Conservation (phyloP, 2,113 vertebrate species). For the Hucho hucho region DNA sequence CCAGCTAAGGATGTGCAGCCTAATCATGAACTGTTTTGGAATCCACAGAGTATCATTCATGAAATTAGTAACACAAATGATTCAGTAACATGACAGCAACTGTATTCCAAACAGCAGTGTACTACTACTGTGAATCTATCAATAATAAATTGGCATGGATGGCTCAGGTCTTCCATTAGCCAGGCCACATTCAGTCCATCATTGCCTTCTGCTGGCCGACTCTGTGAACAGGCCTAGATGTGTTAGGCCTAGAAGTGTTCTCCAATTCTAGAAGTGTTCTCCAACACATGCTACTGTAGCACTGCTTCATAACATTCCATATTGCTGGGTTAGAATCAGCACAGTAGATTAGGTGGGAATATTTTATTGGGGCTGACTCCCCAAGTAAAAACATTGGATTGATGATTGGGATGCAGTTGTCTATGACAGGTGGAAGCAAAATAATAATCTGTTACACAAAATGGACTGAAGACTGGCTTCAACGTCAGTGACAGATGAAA, state of each 20-base stretch:
- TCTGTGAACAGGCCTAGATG: not conserved
- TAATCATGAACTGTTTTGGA: too few relatives aligned
- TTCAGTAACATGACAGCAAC: not conserved
- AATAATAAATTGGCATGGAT: not conserved
- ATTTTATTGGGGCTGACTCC: not conserved
- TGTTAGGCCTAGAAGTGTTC: too few relatives aligned
- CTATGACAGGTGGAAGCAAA: too few relatives aligned
- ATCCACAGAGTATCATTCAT: too few relatives aligned
- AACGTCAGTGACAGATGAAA: too few relatives aligned
- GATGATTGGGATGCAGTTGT: not conserved
- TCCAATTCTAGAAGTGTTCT: too few relatives aligned
- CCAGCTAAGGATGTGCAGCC: too few relatives aligned
- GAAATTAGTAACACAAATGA: too few relatives aligned
- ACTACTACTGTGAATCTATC: too few relatives aligned
- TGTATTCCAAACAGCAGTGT: not conserved
- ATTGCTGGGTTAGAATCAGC: not conserved
- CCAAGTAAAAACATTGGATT: not conserved
- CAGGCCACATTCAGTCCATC: conserved; percentile 29
- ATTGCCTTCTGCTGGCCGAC: conserved; percentile 65
- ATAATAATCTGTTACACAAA: too few relatives aligned
- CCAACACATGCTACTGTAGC: too few relatives aligned
- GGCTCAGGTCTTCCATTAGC: not conserved
- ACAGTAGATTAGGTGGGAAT: not conserved
- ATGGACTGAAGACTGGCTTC: too few relatives aligned
- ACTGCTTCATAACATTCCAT: not conserved